phyloP scores from a whole-genome alignment of 1,140 invertebrate species.

The Zaprionus ornatus region DNA sequence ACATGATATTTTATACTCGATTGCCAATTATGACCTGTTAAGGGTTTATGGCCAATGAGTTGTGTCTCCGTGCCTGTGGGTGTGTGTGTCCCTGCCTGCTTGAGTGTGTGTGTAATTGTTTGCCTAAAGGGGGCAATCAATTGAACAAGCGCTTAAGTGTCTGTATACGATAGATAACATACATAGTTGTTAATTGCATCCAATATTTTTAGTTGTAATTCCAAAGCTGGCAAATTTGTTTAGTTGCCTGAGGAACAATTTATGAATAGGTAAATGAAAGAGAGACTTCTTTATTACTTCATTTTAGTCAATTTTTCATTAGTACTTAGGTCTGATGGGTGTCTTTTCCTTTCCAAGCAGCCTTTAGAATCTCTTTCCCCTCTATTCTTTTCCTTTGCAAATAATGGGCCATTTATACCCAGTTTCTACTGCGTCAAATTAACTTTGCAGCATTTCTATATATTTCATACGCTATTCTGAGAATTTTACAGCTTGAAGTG shows the following conservation, averaged over 20 bases:
- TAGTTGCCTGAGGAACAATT: neutral
- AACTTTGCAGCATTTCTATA: neutral
- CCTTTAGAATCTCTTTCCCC: neutral
- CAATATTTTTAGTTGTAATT: constrained; percentile 21
- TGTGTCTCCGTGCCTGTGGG: neutral
- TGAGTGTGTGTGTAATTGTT: constrained; percentile 29
- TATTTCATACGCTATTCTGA: neutral
- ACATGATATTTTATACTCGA: constrained; percentile 73
- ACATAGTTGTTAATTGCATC: constrained; percentile 37
- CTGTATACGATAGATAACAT: constrained; percentile 8
- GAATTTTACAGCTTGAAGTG: constrained; percentile 5
- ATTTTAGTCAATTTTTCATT: neutral
- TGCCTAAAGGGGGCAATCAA: constrained; percentile 38
- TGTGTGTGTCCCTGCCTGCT: neutral
- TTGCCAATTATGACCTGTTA: constrained; percentile 79
- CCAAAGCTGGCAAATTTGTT: neutral
- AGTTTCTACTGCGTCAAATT: neutral
- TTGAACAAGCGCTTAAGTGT: constrained; percentile 46
- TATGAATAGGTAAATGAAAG: neutral
- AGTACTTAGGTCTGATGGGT: too few species aligned
- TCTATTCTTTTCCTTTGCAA: neutral
- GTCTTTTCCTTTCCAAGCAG: neutral
- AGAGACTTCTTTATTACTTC: neutral
- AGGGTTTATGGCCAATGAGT: constrained; percentile 44
- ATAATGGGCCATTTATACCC: neutral